A percentile compares a stretch with the other conserved stretches of the same genome.
Conservation (phyloP, 1,140 invertebrate species). For the Helicorthomorpha holstii region DNA sequence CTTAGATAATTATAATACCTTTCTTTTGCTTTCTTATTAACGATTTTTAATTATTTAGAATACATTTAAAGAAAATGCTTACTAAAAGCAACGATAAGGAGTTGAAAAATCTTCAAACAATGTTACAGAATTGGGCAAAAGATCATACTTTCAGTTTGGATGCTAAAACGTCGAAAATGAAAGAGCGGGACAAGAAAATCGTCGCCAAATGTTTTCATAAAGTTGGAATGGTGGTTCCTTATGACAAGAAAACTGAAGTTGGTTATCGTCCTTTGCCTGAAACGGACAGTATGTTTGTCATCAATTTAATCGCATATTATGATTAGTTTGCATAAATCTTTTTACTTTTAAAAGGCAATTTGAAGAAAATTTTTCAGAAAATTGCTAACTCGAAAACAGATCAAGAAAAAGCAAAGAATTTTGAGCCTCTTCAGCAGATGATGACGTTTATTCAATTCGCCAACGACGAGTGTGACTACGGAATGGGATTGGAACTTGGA, state of each 20-base stretch:
- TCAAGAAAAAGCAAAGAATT: conserved; percentile 35
- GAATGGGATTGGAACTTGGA: conserved; percentile 72
- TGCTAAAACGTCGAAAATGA: conserved; percentile 37
- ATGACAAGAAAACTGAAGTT: conserved; percentile 54
- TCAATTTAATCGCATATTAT: neutral
- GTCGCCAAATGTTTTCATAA: conserved; percentile 64
- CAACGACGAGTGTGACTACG: conserved; percentile 86
- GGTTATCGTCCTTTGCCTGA: conserved; percentile 61
- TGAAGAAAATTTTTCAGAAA: conserved; percentile 53
- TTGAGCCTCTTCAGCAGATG: conserved; percentile 51
- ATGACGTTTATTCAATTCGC: conserved; percentile 68
- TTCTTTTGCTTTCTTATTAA: no score
- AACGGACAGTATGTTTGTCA: conserved; percentile 42
- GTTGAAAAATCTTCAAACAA: conserved; percentile 23
- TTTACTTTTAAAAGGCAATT: conserved; percentile 33
- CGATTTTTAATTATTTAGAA: neutral
- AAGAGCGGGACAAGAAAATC: conserved; percentile 43
- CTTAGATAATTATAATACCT: conserved; percentile 17
- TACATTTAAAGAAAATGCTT: neutral
- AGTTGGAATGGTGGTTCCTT: conserved; percentile 75
- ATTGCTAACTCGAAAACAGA: conserved; percentile 40
- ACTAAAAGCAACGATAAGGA: neutral
- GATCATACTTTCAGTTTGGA: conserved; percentile 42
- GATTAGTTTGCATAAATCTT: neutral
- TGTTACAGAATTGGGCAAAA: conserved; percentile 39